Conservation (phyloP, 30 jellyfish, hydroid and myxozoan species). For the Cassiopea andromeda region DNA sequence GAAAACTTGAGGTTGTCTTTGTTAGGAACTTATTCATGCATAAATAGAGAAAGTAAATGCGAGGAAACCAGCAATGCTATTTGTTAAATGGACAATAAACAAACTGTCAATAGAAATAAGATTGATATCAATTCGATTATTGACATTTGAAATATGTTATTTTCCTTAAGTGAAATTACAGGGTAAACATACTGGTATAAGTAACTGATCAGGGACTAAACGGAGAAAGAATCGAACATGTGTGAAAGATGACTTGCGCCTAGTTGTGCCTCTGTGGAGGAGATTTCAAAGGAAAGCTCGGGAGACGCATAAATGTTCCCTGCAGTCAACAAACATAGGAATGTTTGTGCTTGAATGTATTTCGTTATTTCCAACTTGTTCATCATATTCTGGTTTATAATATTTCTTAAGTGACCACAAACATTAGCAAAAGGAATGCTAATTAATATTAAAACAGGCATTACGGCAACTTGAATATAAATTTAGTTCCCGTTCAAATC, state of each 20-base stretch:
- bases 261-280: not conserved
- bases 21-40: not conserved
- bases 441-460: too few relatives aligned
- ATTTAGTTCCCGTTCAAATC: too few relatives aligned
- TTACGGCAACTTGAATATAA: too few relatives aligned
- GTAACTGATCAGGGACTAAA: not conserved
- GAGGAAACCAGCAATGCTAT: not conserved
- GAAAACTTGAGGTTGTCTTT: not conserved
- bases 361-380: too few relatives aligned
- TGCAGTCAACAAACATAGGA: too few relatives aligned
- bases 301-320: too few relatives aligned
- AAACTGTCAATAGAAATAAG: not conserved
- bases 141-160: not conserved
- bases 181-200: not conserved
- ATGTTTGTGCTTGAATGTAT: too few relatives aligned
- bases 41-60: not conserved
- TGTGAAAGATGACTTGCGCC: not conserved
- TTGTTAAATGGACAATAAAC: slow-evolving; percentile 1
- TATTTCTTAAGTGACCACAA: too few relatives aligned
- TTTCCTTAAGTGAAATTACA: not conserved
- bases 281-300: not conserved
- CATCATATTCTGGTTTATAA: too few relatives aligned
- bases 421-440: too few relatives aligned
- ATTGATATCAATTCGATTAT: not conserved
- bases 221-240: not conserved